These are phyloP conservation scores for Vanessa atalanta DNA, from an alignment of 1,140 invertebrate genomes.

Conservation along the genomic window DNA sequence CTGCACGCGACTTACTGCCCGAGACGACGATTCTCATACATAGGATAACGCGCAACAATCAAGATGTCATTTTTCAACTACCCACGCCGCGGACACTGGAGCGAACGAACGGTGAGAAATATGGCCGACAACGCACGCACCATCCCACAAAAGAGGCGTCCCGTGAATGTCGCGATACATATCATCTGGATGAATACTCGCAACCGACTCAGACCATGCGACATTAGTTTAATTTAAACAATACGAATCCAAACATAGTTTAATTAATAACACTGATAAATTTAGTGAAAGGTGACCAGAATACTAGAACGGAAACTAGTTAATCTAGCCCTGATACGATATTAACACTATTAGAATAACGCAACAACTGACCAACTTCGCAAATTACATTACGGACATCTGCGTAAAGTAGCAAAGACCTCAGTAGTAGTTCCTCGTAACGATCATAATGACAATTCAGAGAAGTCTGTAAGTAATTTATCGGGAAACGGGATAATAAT, in stretches of 20 bases:
- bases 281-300: background rate
- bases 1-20: constrained; percentile 66
- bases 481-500: constrained; percentile 63
- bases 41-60: constrained; percentile 79
- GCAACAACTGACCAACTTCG: background rate
- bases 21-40: constrained; percentile 70
- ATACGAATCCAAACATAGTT: no score
- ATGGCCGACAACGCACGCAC: constrained; percentile 75
- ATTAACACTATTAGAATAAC: background rate
- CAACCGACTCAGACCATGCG: constrained; percentile 32
- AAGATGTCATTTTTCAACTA: constrained; percentile 81
- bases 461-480: constrained; percentile 68
- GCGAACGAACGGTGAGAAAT: constrained; percentile 68
- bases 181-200: constrained; percentile 50
- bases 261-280: no score
- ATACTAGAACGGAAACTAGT: background rate
- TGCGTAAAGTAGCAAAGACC: constrained; percentile 58
- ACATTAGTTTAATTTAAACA: no score
- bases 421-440: constrained; percentile 51
- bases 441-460: constrained; percentile 71
- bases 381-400: constrained; percentile 23
- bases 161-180: constrained; percentile 67
- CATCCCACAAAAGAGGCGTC: constrained; percentile 69
- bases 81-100: constrained; percentile 70
- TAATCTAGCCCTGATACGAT: background rate